Conservation (phyloP, 2,113 vertebrate species). For the Chionodraco myersi region DNA sequence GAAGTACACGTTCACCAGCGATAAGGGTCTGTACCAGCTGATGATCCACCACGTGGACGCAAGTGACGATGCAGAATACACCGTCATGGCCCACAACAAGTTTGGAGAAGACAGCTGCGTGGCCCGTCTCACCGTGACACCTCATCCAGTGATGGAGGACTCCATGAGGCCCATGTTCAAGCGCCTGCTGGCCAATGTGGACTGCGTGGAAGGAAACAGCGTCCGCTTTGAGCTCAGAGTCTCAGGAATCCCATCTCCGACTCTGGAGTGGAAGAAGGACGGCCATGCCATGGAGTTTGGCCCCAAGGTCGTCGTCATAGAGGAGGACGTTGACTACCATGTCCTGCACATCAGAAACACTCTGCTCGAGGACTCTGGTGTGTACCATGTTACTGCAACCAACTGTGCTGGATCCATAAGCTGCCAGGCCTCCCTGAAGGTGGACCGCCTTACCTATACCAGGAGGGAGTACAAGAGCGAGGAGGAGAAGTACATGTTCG, state of each 20-base stretch:
- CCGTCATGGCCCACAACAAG: conserved; percentile 93
- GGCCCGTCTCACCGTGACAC: conserved; percentile 91
- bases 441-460: conserved; percentile 92
- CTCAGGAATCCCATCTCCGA: conserved; percentile 89
- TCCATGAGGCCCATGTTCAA: conserved; percentile 98
- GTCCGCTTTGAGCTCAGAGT: conserved; percentile 95
- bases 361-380: conserved; percentile 93
- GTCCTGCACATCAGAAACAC: conserved; percentile 94
- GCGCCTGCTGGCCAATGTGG: conserved; percentile 93
- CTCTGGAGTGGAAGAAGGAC: conserved; percentile 95
- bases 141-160: conserved; percentile 89
- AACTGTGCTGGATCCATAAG: conserved; percentile 93
- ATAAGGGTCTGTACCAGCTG: conserved; percentile 97
- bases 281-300: conserved; percentile 89
- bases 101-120: conserved; percentile 97
- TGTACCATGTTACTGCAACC: conserved; percentile 95
- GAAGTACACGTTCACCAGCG: conserved; percentile 95
- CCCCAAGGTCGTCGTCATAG: conserved; percentile 90
- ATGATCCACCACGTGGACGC: conserved; percentile 90
- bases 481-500: conserved; percentile 88
- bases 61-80: conserved; percentile 94
- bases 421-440: conserved; percentile 94
- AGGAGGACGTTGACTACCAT: conserved; percentile 92
- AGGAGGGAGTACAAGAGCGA: conserved; percentile 93
- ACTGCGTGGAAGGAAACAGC: conserved; percentile 93